Evolutionary conservation across 2,113 vertebrate genomes (phyloP), one percentile per base, ranked within the genome.

Genomic region (Scopus umbretta): DNA sequence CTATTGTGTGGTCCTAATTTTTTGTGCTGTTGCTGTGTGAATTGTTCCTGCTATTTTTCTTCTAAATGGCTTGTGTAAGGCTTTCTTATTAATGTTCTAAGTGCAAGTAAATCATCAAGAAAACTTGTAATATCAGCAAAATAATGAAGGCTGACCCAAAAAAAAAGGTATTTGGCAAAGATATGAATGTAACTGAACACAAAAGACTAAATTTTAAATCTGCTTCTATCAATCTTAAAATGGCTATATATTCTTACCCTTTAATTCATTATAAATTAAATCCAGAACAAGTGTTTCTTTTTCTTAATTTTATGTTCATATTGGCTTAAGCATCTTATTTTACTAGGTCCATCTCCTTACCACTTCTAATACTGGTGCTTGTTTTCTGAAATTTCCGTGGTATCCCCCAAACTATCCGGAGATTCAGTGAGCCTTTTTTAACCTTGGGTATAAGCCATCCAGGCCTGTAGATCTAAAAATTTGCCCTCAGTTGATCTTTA

Each of bases 21-120:
- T 84, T 84, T 84, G 53, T 91, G 72, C 84, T 78, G 30, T 53
- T 93, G 59, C 83, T 95, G 42, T 86, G 76, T 84, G 89, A 95
- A 74, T 84, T 86, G 50, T 43, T 95, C 71, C 71, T 96, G 85
- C 62, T 82, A 80, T 95, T 96, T 94, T 96, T 96, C 92, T 89
- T 89, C 68, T 94, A 86, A 92, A 84, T 95, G 78, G 47, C 76
- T 95, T 92, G 36, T 81, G 65, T 78, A 79, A 94, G 83, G 65
- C 73, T 95, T 97, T 94, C 73, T 85, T 87, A 67, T 81, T 95
- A 79, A 74, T 87, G 47, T 68, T 81, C 32, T 68, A 79, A 84
- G 56, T 87, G 34, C 40, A 90, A 91, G 52, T 94, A 92, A 87
- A 91, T 95, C 72, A 90, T 89, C 25, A 68, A 52, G 67, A 86